Conservation (phyloP, 2,113 vertebrate genomes). For the Geothlypis trichas region DNA sequence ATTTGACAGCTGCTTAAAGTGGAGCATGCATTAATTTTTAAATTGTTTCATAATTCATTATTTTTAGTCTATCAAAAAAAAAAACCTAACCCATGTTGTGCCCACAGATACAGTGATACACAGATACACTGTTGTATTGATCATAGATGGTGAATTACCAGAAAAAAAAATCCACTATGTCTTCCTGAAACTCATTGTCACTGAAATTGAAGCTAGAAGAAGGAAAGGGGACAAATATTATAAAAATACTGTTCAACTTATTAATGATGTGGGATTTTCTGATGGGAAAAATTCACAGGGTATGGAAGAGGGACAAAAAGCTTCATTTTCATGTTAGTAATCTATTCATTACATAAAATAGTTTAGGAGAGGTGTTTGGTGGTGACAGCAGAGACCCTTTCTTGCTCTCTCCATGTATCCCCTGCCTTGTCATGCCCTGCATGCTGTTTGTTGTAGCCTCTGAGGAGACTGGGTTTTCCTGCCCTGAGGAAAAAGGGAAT, state of each 20-base stretch:
- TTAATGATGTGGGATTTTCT: background rate
- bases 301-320: background rate
- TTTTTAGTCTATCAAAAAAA: slow-evolving; percentile 30
- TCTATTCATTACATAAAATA: background rate
- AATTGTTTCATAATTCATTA: slow-evolving; percentile 73
- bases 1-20: slow-evolving; percentile 72
- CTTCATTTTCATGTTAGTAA: background rate
- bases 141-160: background rate
- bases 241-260: background rate
- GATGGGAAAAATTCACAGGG: background rate
- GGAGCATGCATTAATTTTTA: slow-evolving; percentile 71
- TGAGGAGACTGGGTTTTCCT: background rate
- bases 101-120: background rate
- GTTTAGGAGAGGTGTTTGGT: background rate
- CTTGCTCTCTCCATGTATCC: background rate
- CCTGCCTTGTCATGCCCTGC: background rate
- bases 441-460: background rate
- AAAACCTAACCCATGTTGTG: background rate
- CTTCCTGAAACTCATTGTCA: background rate
- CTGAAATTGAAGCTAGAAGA: background rate
- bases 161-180: background rate
- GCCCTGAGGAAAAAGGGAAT: background rate
- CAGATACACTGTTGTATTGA: background rate
- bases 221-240: background rate
- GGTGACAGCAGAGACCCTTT: background rate